A percentile compares a stretch with the other conserved stretches of the same genome.
phyloP scores from a whole-genome alignment of 2,888 invertebrate species.

The Archips xylosteana region DNA sequence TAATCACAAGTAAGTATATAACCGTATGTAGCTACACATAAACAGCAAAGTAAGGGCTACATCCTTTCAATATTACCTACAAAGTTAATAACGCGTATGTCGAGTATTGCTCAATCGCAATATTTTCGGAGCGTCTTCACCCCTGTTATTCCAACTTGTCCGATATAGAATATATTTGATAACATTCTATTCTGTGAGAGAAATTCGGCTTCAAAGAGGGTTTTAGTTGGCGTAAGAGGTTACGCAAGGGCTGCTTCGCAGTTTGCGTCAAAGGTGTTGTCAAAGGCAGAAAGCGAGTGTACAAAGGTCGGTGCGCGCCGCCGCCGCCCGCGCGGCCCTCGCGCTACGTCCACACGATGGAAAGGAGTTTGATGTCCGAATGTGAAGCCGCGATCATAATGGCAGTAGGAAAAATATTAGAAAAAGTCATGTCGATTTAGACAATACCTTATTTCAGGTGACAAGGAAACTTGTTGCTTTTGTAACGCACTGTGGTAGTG shows the following conservation, averaged over 20 bases:
- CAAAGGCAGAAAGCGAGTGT: conserved; percentile 72
- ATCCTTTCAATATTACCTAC: background rate
- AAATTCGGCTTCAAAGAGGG: conserved; percentile 68
- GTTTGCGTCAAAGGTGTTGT: conserved; percentile 75
- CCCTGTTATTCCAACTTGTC: conserved; percentile 24
- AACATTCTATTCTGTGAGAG: conserved; percentile 58
- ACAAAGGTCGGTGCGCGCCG: conserved; percentile 61
- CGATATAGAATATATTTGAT: conserved; percentile 49
- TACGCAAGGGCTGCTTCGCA: conserved; percentile 70
- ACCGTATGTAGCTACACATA: background rate
- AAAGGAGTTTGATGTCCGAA: conserved; percentile 73
- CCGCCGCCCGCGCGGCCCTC: conserved; percentile 50
- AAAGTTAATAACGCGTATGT: conserved; percentile 5
- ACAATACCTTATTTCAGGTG: no score
- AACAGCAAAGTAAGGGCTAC: background rate
- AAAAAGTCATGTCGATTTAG: background rate
- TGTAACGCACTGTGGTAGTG: no score
- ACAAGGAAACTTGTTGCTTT: no score
- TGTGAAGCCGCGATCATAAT: conserved; percentile 52
- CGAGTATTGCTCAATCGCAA: conserved; percentile 15
- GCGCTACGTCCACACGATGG: conserved; percentile 58
- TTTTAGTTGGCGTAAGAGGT: conserved; percentile 63
- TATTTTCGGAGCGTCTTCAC: conserved; percentile 17
- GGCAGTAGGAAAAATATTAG: background rate
- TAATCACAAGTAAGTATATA: background rate